Base-by-base conservation (phyloP, 2,113 vertebrate species). In the Cavia porcellus region DNA sequence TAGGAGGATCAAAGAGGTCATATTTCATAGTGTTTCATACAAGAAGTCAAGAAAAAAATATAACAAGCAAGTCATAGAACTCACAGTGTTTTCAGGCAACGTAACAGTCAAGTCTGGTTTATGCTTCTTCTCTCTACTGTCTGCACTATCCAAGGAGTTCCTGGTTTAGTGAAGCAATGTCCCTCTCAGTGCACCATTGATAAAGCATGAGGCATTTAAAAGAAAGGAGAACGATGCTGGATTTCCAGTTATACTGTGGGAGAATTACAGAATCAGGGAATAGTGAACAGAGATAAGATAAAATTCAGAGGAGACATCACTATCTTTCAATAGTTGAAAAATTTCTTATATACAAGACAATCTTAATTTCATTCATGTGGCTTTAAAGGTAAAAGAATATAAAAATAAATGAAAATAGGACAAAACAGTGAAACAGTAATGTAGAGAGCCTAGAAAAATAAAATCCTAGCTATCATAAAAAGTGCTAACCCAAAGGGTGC, bases 281-380 rank as follows among this genome's bases (percentile, higher is more conserved):
- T 62, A 32, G 25, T 95, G 66, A 52, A 72, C 20, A 81, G 45
- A 90, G 50, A 61, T 7, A 68, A 38, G 38, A 11, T 80, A 64
- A 47, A 5, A 59, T 55, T 92, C 72, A 74, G 15, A 86, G 75
- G 17, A 90, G 8, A 45, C 25, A 52, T 68, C 77, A 42, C 6
- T 61, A 1, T 81, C 24, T 80, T 86, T 8, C 87, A 93, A 86
- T 92, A 57, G 86, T 72, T 88, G n/a, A 90, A 94, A 86, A 86
- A 81, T 59, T 7, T 68, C 35, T 83, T 80, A 57, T 68, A 4
- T 50, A 50, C 20, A 82, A 82, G 45, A 82, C 19, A 91, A 50
- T 66, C 10, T 83, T 62, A 57, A 91, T 45, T 95, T n/a, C n/a
- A n/a, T n/a, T n/a, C 7, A 22, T 35, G 6, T 64, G 3, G 0